Evolutionary conservation across 2,888 invertebrate genomes (phyloP).

Genomic region (Nycteola revayana): DNA sequence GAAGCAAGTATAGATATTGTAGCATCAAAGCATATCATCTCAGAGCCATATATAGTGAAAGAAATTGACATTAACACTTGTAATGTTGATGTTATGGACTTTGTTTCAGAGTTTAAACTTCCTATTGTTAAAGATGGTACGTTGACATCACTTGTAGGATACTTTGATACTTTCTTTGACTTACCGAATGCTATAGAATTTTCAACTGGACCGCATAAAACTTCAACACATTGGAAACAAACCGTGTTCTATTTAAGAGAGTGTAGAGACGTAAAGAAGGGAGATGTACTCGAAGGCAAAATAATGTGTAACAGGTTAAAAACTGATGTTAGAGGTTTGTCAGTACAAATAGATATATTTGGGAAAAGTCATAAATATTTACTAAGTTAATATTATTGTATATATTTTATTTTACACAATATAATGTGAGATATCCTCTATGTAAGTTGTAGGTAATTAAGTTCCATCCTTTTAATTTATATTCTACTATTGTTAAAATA

Average conservation of each 20-base stretch:
- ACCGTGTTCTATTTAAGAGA: conserved; percentile 92
- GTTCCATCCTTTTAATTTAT: no score
- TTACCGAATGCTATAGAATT: conserved; percentile 85
- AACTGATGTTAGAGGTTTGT: conserved; percentile 88
- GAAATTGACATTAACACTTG: conserved; percentile 90
- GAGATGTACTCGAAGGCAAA: conserved; percentile 84
- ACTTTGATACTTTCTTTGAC: conserved; percentile 95
- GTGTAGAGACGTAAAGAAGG: conserved; percentile 86
- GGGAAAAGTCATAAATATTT: conserved; percentile 83
- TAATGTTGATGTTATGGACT: conserved; percentile 86
- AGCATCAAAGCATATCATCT: conserved; percentile 82
- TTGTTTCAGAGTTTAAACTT: conserved; percentile 86
- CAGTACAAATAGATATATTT: conserved; percentile 85
- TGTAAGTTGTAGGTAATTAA: neutral
- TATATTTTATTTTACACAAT: neutral
- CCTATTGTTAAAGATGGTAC: conserved; percentile 83
- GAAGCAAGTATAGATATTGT: conserved; percentile 84
- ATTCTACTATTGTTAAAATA: no score
- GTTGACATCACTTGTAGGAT: conserved; percentile 92
- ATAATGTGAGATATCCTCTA: neutral
- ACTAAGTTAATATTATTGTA: conserved; percentile 78
- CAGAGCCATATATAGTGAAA: conserved; percentile 84
- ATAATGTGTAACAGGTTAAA: conserved; percentile 88
- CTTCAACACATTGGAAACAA: conserved; percentile 97
- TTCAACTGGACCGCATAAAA: conserved; percentile 89